Percentiles rank a stretch among this genome's conserved stretches.
These are phyloP conservation scores for Cyrtonyx montezumae DNA, from an alignment of 2,113 vertebrate species.

Conservation along the genomic window DNA sequence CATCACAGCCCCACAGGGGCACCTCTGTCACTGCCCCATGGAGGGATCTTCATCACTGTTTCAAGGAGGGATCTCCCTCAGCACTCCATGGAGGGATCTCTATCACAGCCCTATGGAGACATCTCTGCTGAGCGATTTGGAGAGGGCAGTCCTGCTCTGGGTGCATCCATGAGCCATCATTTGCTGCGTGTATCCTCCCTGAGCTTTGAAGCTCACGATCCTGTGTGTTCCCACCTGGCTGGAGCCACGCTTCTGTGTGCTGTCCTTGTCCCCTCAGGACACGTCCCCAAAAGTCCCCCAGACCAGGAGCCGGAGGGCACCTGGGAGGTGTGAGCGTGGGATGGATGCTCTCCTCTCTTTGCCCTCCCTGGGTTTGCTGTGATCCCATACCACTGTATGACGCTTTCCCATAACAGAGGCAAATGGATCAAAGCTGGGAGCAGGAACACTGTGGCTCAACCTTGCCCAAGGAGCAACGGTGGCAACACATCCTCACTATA, in stretches of 20 bases:
- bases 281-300: neutral
- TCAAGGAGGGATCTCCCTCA: no score
- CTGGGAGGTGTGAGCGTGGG: neutral
- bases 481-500: neutral
- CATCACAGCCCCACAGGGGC: no score
- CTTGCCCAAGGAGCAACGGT: neutral
- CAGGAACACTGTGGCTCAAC: neutral
- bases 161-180: neutral
- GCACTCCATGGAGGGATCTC: no score
- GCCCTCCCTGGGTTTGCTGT: neutral
- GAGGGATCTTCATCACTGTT: neutral
- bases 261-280: neutral
- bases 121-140: neutral
- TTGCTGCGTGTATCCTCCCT: neutral
- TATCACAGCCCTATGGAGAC: no score
- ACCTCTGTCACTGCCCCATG: no score
- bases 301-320: neutral
- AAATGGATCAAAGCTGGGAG: neutral
- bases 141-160: fast-evolving
- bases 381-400: neutral
- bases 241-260: neutral
- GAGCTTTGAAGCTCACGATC: neutral
- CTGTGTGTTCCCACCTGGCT: fast-evolving
- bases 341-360: neutral
- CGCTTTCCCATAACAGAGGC: neutral